phyloP scores from a whole-genome alignment of 1,140 invertebrate genomes.

The Platyscapa corneri region DNA sequence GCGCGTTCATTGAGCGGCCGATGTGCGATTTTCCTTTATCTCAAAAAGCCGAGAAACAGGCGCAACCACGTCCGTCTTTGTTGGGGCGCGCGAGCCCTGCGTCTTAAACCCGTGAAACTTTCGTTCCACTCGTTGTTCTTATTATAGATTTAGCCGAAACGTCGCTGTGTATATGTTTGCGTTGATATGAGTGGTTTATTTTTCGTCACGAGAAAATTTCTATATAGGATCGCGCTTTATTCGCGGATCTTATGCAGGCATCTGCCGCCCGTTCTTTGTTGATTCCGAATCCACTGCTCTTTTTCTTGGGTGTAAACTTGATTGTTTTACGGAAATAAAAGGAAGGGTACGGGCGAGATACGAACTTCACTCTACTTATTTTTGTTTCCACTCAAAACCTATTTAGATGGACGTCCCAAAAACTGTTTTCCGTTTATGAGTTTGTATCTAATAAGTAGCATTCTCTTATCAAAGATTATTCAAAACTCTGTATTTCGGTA shows the following conservation, averaged over 20 bases:
- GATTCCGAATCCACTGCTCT: background rate
- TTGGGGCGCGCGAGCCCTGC: background rate
- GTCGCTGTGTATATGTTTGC: constrained; percentile 2
- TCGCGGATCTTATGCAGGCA: background rate
- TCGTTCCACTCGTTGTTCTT: constrained; percentile 6
- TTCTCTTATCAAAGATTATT: background rate
- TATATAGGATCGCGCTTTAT: constrained; percentile 21
- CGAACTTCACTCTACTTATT: background rate
- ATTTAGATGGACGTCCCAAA: background rate
- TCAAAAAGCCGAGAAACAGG: background rate
- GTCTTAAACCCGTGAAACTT: background rate
- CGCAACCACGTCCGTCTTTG: background rate
- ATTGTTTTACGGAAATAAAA: constrained; percentile 28
- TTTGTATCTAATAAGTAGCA: background rate
- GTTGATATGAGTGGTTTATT: constrained; percentile 21
- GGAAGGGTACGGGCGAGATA: background rate
- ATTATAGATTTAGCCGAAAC: constrained; percentile 26
- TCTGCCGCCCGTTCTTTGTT: background rate
- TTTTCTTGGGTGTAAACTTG: background rate
- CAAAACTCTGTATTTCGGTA: background rate
- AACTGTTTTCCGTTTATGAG: background rate
- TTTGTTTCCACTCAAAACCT: background rate
- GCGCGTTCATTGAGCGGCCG: background rate
- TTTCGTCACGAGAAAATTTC: constrained; percentile 4
- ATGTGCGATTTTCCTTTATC: constrained; percentile 11